These are phyloP conservation scores for Corythoichthys intestinalis DNA, from an alignment of 2,113 vertebrate species.

Conservation along the genomic window DNA sequence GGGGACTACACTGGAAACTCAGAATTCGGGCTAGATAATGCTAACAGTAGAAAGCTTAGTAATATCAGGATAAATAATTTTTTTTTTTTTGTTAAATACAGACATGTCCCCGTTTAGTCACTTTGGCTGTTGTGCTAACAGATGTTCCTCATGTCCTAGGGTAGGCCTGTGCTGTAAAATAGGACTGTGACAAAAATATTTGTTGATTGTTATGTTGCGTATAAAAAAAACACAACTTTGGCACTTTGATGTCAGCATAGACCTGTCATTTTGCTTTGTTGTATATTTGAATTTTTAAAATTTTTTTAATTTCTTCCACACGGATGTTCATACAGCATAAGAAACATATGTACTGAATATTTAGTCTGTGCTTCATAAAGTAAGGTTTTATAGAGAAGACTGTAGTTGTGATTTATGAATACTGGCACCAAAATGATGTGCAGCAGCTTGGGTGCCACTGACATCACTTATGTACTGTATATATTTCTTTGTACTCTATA, in stretches of 20 bases:
- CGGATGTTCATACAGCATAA: slow-evolving; percentile 63
- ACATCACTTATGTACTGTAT: slow-evolving; percentile 7
- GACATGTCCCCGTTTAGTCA: slow-evolving; percentile 61
- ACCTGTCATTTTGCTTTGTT: slow-evolving; percentile 53
- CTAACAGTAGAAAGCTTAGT: slow-evolving; percentile 55
- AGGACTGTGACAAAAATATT: slow-evolving; percentile 63
- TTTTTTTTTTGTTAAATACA: slow-evolving; percentile 31
- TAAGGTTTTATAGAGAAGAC: slow-evolving; percentile 67
- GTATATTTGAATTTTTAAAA: slow-evolving; percentile 61
- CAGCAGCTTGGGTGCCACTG: background rate
- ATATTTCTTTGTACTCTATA: slow-evolving; percentile 9
- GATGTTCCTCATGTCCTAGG: slow-evolving; percentile 70
- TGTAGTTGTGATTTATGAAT: slow-evolving; percentile 37
- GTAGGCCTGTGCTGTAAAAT: slow-evolving; percentile 73
- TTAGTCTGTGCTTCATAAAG: slow-evolving; percentile 74
- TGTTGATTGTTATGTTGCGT: slow-evolving; percentile 57
- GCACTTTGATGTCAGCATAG: slow-evolving; percentile 65
- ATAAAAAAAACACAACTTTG: slow-evolving; percentile 51
- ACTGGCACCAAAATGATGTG: background rate
- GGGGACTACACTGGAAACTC: slow-evolving; percentile 50
- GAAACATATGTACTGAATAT: slow-evolving; percentile 71
- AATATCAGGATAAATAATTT: slow-evolving; percentile 40
- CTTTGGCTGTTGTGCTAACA: slow-evolving; percentile 75
- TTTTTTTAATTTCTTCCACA: background rate
- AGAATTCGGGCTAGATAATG: slow-evolving; percentile 49